Conservation (phyloP, 2,888 invertebrate species). For the Augochlorella aurata region DNA sequence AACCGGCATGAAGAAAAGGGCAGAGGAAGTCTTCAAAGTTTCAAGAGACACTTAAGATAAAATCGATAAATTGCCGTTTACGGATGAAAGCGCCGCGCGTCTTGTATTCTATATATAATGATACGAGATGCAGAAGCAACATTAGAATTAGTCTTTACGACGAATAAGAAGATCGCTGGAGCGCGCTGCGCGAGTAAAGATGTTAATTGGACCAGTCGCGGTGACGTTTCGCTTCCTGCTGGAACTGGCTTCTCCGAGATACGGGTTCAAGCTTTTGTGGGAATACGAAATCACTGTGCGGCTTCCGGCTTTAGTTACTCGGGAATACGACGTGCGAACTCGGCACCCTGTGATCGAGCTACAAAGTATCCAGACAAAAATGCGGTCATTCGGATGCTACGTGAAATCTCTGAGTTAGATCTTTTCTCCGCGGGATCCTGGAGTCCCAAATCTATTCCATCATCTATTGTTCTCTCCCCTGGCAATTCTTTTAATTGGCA, state of each 20-base stretch:
- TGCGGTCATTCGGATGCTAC: neutral
- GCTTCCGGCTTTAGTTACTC: constrained; percentile 33
- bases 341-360: neutral
- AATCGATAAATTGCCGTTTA: constrained; percentile 34
- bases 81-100: constrained; percentile 23
- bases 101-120: constrained; percentile 11
- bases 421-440: no score
- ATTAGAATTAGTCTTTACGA: constrained; percentile 31
- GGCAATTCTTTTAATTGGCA: no score
- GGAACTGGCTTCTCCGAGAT: constrained; percentile 6
- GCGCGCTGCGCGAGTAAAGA: neutral
- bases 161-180: constrained; percentile 12
- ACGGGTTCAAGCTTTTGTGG: constrained; percentile 8
- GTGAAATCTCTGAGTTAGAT: neutral
- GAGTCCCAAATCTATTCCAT: no score
- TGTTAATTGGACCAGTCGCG: constrained; percentile 39
- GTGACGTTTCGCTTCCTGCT: constrained; percentile 14
- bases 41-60: constrained; percentile 20
- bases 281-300: constrained; percentile 20
- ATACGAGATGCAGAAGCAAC: neutral
- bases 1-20: neutral
- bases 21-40: constrained; percentile 18
- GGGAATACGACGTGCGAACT: constrained; percentile 27
- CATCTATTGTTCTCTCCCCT: no score
- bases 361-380: neutral